Conservation (phyloP, 2,797 vertebrate genomes). For the Argya squamiceps region DNA sequence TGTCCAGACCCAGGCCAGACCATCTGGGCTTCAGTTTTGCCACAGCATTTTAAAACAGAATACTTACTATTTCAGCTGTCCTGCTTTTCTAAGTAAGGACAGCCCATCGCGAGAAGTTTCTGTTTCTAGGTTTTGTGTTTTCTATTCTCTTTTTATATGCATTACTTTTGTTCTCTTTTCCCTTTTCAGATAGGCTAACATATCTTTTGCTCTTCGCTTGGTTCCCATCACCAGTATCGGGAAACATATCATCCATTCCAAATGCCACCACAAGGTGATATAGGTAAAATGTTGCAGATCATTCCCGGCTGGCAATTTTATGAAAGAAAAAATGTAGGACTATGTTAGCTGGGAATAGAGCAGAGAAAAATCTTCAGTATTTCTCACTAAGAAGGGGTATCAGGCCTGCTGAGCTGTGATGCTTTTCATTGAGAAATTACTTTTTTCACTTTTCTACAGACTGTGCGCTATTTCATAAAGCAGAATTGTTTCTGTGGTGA, state of each 20-base stretch:
- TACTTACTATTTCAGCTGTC: neutral
- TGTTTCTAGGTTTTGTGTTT: neutral
- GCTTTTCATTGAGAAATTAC: neutral
- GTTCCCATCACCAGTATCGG: neutral
- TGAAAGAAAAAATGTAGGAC: neutral
- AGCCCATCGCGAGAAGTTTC: neutral
- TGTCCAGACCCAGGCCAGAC: neutral
- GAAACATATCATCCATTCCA: neutral
- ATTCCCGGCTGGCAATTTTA: neutral
- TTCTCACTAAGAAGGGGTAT: neutral
- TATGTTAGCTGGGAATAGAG: neutral
- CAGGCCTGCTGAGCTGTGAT: neutral
- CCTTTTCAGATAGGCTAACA: neutral
- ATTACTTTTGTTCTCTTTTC: neutral
- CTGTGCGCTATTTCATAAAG: neutral
- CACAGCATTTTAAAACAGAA: neutral
- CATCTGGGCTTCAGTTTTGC: neutral
- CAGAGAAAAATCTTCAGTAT: neutral
- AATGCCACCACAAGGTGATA: neutral
- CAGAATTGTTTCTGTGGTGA: neutral
- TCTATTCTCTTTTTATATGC: neutral
- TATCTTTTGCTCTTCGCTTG: neutral
- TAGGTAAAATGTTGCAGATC: neutral
- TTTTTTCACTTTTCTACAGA: neutral
- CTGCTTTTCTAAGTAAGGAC: neutral